Percentiles rank a stretch among this genome's conserved stretches.
Evolutionary conservation across 1,140 invertebrate species (phyloP).

Genomic region (Fopius arisanus): DNA sequence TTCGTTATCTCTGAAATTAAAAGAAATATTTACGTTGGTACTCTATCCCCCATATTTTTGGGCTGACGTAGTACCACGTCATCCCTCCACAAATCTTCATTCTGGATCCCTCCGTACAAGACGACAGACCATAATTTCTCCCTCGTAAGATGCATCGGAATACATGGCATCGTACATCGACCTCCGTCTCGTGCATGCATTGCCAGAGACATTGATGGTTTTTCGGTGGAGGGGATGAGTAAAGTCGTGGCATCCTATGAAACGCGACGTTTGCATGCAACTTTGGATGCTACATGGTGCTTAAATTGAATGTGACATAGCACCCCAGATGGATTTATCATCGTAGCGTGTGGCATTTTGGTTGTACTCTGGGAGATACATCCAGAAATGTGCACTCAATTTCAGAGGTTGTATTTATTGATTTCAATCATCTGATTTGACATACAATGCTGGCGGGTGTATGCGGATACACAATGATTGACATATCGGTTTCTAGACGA

Average conservation of each 20-base stretch:
- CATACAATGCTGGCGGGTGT: neutral
- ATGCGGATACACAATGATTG: too few species aligned
- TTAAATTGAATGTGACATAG: neutral
- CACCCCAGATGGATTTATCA: neutral
- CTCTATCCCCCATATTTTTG: too few species aligned
- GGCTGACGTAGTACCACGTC: neutral
- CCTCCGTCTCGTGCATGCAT: neutral
- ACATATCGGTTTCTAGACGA: too few species aligned
- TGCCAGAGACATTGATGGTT: neutral
- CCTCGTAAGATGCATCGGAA: neutral
- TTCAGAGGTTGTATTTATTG: neutral
- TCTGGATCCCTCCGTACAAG: neutral
- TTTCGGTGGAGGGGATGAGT: neutral
- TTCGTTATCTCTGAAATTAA: too few species aligned
- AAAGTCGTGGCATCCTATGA: neutral
- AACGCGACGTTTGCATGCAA: slow-evolving; percentile 1
- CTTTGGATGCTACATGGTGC: neutral
- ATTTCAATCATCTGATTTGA: neutral
- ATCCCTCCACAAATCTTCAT: neutral
- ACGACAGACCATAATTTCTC: neutral
- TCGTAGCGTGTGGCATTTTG: neutral
- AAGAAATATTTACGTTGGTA: too few species aligned
- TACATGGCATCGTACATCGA: neutral
- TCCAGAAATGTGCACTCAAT: neutral
- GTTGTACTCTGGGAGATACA: neutral